Percentiles rank a stretch among this genome's conserved stretches.
These are phyloP conservation scores for Ptiloglossa arizonensis DNA, from an alignment of 1,140 invertebrate species.

Conservation along the genomic window DNA sequence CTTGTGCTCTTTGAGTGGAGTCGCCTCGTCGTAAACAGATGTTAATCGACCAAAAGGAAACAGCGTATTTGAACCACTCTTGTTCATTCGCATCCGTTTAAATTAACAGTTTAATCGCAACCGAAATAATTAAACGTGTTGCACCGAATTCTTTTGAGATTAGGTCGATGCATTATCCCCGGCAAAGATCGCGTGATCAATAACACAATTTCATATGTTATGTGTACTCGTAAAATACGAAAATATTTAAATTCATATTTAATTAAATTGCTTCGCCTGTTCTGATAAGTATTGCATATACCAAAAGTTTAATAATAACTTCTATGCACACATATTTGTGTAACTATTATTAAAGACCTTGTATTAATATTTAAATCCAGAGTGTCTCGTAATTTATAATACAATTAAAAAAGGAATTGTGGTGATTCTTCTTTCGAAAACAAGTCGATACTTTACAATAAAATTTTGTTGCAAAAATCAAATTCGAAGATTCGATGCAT, in stretches of 20 bases:
- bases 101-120: background rate
- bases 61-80: background rate
- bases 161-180: background rate
- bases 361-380: too few species aligned
- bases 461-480: too few species aligned
- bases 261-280: too few species aligned
- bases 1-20: slow-evolving; percentile 25
- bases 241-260: background rate
- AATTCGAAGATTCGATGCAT: too few species aligned
- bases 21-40: slow-evolving; percentile 33
- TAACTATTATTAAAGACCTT: too few species aligned
- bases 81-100: background rate
- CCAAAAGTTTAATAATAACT: too few species aligned
- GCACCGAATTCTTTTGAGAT: background rate
- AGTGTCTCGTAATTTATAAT: too few species aligned
- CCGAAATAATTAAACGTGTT: background rate
- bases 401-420: too few species aligned
- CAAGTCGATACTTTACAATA: too few species aligned
- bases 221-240: background rate
- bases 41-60: slow-evolving; percentile 31
- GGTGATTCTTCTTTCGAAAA: too few species aligned
- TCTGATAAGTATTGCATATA: too few species aligned
- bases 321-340: too few species aligned
- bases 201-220: background rate
- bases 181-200: background rate